Evolutionary conservation across 1,140 invertebrate species (phyloP).

Genomic region (Drosophila micromelanica): DNA sequence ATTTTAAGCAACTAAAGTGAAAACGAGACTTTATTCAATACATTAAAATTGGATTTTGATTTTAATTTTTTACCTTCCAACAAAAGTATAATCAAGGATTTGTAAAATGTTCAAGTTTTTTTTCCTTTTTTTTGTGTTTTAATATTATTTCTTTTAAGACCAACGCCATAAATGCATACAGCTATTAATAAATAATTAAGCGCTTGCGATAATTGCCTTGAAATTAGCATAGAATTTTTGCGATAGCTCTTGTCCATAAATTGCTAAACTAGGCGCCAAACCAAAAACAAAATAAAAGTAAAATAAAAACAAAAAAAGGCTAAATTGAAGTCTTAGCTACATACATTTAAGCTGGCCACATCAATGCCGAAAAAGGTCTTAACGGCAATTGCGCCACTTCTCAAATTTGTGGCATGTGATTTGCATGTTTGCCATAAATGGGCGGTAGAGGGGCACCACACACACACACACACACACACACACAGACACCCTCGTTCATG

Average conservation of each 20-base stretch:
- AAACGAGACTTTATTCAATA: too few relatives aligned
- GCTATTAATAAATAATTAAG: constrained; percentile 67
- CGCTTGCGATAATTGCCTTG: constrained; percentile 46
- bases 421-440: constrained; percentile 62
- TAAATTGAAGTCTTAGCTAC: not conserved
- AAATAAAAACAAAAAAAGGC: too few relatives aligned
- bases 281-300: constrained; percentile 32
- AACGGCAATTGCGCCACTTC: constrained; percentile 65
- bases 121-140: too few relatives aligned
- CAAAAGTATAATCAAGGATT: too few relatives aligned
- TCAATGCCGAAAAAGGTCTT: constrained; percentile 45
- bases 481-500: not conserved
- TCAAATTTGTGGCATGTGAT: constrained; percentile 44
- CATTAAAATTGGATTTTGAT: too few relatives aligned
- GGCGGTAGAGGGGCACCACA: constrained; percentile 7
- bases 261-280: constrained; percentile 50
- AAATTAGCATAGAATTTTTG: constrained; percentile 71
- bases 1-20: too few relatives aligned
- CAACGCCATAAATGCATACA: constrained; percentile 42
- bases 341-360: constrained; percentile 23
- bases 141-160: constrained; percentile 23
- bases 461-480: constrained; percentile 8
- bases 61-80: not conserved
- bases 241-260: constrained; percentile 34
- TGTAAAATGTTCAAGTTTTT: too few relatives aligned